Percentiles rank a stretch among this genome's conserved stretches.
These are phyloP conservation scores for Odontocerum albicorne DNA, from an alignment of 2,888 invertebrate genomes.

Conservation along the genomic window DNA sequence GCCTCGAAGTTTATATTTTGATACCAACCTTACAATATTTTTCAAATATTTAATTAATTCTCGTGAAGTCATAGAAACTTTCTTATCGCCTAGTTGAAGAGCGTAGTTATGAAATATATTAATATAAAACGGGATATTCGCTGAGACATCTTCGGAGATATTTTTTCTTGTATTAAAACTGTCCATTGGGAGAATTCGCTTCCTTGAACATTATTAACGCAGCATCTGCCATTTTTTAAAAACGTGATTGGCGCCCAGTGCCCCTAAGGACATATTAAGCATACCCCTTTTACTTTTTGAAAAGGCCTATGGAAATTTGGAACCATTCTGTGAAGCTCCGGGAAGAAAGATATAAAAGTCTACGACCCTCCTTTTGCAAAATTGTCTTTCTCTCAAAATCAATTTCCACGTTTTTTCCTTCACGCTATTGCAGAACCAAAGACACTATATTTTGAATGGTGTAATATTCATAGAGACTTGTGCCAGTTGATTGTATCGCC, in stretches of 20 bases:
- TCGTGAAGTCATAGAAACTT: too few relatives aligned
- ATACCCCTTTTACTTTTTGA: conserved; percentile 5
- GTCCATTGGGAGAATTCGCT: background rate
- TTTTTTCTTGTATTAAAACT: background rate
- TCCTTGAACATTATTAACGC: background rate
- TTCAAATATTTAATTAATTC: too few relatives aligned
- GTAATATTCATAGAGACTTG: conserved; percentile 5
- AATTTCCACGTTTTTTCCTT: conserved; percentile 24
- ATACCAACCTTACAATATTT: too few relatives aligned
- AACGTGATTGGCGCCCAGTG: conserved; percentile 16
- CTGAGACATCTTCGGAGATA: too few relatives aligned
- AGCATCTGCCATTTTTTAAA: conserved; percentile 8
- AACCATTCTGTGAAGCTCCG: conserved; percentile 9
- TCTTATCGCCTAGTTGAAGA: too few relatives aligned
- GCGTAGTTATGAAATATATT: too few relatives aligned
- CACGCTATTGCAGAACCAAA: conserved; percentile 13
- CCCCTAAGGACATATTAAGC: conserved; percentile 15
- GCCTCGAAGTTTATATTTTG: too few relatives aligned
- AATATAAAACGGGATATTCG: too few relatives aligned
- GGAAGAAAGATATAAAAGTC: conserved; percentile 29
- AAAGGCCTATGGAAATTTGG: conserved; percentile 7
- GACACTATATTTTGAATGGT: conserved; percentile 3
- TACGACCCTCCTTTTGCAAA: conserved; percentile 20
- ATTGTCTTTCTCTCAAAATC: conserved; percentile 29
- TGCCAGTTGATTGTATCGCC: conserved; percentile 8